Evolutionary conservation across 2,113 vertebrate species (phyloP).

Genomic region (Ramphastos sulfuratus): DNA sequence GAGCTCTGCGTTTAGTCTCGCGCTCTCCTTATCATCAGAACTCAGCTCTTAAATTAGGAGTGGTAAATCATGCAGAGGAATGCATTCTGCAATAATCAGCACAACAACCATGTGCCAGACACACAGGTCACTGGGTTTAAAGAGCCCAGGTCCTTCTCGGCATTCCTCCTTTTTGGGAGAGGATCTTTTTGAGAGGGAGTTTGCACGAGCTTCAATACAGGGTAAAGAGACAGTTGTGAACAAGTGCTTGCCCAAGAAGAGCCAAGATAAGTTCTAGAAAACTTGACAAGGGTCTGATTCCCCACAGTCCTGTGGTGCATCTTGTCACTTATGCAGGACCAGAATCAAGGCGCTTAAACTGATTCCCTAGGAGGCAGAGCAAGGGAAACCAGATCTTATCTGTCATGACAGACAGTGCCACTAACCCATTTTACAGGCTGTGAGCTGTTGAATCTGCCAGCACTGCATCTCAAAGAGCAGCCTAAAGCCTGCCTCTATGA

Average conservation of each 20-base stretch:
- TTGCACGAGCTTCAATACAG: not conserved
- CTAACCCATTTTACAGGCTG: not conserved
- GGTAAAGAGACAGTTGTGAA: not conserved
- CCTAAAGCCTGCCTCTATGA: not conserved
- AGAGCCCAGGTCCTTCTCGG: not conserved
- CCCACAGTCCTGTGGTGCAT: not conserved
- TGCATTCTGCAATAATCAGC: not conserved
- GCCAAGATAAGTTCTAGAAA: not conserved
- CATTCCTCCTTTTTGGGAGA: not conserved
- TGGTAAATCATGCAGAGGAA: not conserved
- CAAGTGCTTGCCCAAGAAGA: not conserved
- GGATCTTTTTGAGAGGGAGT: too few relatives aligned
- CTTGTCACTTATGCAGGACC: rapidly evolving
- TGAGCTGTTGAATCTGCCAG: not conserved
- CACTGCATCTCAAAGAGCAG: not conserved
- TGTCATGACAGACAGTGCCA: not conserved
- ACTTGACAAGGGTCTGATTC: not conserved
- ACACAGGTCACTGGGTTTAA: not conserved
- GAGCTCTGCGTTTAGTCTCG: not conserved
- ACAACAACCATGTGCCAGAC: not conserved
- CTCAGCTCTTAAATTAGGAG: not conserved
- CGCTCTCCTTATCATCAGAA: not conserved
- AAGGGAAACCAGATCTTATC: not conserved
- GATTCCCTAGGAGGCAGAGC: not conserved
- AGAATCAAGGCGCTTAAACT: not conserved